Evolutionary conservation across 2,113 vertebrate species (phyloP).

Genomic region (Panthera uncia): DNA sequence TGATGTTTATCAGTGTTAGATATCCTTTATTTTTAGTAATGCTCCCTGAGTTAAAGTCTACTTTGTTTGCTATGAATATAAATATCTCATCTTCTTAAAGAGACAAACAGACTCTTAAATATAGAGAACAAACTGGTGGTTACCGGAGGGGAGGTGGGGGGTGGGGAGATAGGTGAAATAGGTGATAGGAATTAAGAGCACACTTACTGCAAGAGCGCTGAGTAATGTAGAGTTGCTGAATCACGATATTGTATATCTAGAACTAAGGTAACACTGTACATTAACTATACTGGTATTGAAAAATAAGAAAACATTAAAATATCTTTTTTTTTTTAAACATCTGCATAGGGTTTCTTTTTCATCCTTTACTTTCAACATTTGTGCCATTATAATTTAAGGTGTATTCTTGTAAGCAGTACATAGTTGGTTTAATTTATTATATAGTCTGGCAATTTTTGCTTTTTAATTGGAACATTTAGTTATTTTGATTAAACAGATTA

Average conservation of each 20-base stretch:
- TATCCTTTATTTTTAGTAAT: neutral
- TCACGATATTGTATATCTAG: neutral
- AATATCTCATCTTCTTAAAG: neutral
- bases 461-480: neutral
- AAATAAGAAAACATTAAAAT: neutral
- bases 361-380: neutral
- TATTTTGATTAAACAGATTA: neutral
- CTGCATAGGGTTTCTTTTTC: neutral
- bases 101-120: neutral
- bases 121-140: neutral
- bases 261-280: neutral
- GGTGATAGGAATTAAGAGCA: neutral
- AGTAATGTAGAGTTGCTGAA: neutral
- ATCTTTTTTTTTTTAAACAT: neutral
- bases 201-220: neutral
- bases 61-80: neutral
- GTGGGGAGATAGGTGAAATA: neutral
- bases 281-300: neutral
- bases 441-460: neutral
- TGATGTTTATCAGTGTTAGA: neutral
- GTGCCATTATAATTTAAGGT: neutral
- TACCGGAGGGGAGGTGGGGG: neutral
- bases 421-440: neutral
- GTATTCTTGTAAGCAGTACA: neutral
- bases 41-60: neutral